phyloP scores from a whole-genome alignment of 2,797 vertebrate species.

The Tokudaia muenninki region DNA sequence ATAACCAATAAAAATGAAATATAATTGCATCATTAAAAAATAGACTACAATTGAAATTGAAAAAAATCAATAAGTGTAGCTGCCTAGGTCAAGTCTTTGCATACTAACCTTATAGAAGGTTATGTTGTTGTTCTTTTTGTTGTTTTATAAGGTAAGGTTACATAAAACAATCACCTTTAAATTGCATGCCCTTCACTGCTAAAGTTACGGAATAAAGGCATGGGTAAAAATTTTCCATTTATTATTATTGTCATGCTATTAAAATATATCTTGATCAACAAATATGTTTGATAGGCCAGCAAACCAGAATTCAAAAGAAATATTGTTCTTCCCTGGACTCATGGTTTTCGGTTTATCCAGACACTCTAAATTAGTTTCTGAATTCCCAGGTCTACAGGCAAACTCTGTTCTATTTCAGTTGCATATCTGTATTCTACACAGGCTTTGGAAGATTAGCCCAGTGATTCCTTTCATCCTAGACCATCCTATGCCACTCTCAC shows the following conservation, averaged over 20 bases:
- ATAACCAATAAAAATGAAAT: no score
- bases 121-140: not conserved
- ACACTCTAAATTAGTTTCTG: conserved; percentile 56
- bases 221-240: conserved; percentile 57
- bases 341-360: conserved; percentile 48
- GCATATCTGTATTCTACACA: conserved; percentile 43
- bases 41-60: not conserved
- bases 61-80: not conserved
- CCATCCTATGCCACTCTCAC: not conserved
- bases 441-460: not conserved
- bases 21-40: no score
- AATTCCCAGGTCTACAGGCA: conserved; percentile 52
- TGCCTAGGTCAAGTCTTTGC: conserved; percentile 5
- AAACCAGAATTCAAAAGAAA: conserved; percentile 66
- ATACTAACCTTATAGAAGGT: not conserved
- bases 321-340: conserved; percentile 39
- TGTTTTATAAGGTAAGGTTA: not conserved
- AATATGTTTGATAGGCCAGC: conserved; percentile 46
- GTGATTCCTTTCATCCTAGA: not conserved
- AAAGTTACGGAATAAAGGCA: conserved; percentile 55
- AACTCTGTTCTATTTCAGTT: conserved; percentile 38
- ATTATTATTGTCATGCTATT: conserved; percentile 67
- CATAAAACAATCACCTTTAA: conserved; percentile 46
- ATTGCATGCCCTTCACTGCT: conserved; percentile 37
- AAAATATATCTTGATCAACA: conserved; percentile 60